Percentiles rank a stretch among this genome's conserved stretches.
Conservation (phyloP, 2,888 invertebrate genomes). For the Philereme transversata region DNA sequence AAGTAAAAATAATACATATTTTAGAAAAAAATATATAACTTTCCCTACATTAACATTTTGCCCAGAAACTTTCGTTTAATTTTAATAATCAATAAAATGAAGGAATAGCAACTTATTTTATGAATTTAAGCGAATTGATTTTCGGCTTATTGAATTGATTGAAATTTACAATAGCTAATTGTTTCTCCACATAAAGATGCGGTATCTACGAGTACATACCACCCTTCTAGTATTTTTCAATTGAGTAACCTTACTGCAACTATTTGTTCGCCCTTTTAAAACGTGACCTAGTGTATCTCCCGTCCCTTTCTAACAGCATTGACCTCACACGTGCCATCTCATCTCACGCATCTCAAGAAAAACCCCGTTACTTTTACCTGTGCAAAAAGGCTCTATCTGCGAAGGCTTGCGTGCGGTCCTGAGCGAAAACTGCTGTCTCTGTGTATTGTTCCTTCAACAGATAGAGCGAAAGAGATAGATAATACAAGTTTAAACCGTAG, state of each 20-base stretch:
- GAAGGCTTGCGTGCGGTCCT: slow-evolving; percentile 41
- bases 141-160: too few relatives aligned
- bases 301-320: slow-evolving; percentile 56
- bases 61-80: too few relatives aligned
- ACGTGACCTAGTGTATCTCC: slow-evolving; percentile 64
- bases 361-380: slow-evolving; percentile 83
- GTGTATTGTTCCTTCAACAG: slow-evolving; percentile 35
- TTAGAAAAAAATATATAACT: too few relatives aligned
- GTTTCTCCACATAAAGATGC: too few relatives aligned
- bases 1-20: too few relatives aligned
- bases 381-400: slow-evolving; percentile 82
- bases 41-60: too few relatives aligned
- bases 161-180: too few relatives aligned
- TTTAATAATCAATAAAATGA: too few relatives aligned
- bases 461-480: slow-evolving; percentile 44
- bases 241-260: slow-evolving; percentile 41
- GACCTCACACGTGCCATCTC: slow-evolving; percentile 64
- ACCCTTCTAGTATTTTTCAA: slow-evolving; percentile 31
- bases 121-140: too few relatives aligned
- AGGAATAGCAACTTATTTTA: too few relatives aligned
- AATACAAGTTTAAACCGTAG: slow-evolving; percentile 60
- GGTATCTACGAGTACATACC: neutral
- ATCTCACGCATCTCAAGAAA: slow-evolving; percentile 79
- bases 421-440: slow-evolving; percentile 44
- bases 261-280: slow-evolving; percentile 46